Percentiles rank a stretch among this genome's conserved stretches.
Conservation (phyloP, 2,888 invertebrate species). For the Biston betularia region DNA sequence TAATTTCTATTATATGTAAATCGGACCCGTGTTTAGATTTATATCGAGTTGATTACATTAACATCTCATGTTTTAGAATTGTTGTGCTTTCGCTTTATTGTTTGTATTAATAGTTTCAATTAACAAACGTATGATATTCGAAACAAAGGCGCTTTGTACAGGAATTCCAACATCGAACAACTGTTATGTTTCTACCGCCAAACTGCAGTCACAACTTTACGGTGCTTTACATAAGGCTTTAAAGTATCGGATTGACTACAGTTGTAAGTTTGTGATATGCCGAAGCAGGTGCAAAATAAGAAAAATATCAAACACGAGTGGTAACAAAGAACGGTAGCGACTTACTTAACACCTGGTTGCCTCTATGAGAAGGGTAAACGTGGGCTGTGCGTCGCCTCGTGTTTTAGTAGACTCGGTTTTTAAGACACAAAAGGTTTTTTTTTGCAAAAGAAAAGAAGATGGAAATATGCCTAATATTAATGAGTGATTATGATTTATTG, state of each 20-base stretch:
- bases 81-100: constrained; percentile 39
- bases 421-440: constrained; percentile 11
- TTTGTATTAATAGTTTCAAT: constrained; percentile 49
- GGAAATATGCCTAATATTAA: no score
- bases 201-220: constrained; percentile 38
- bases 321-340: constrained; percentile 55
- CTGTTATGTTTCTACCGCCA: not conserved
- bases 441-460: not conserved
- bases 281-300: constrained; percentile 60
- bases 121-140: constrained; percentile 52
- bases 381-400: constrained; percentile 20
- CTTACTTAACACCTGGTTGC: constrained; percentile 57
- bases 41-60: constrained; percentile 51
- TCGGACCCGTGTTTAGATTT: constrained; percentile 46
- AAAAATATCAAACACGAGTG: constrained; percentile 50
- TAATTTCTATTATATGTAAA: constrained; percentile 63
- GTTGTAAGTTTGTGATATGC: constrained; percentile 28
- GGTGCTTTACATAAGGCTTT: constrained; percentile 12
- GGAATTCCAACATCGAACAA: constrained; percentile 46
- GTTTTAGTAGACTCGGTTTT: constrained; percentile 18
- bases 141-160: constrained; percentile 53
- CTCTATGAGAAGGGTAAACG: constrained; percentile 39
- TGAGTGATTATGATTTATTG: no score
- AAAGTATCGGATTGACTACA: constrained; percentile 9
- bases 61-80: constrained; percentile 45